These are phyloP conservation scores for Tapirus indicus DNA, from an alignment of 2,797 vertebrate species.

Conservation along the genomic window DNA sequence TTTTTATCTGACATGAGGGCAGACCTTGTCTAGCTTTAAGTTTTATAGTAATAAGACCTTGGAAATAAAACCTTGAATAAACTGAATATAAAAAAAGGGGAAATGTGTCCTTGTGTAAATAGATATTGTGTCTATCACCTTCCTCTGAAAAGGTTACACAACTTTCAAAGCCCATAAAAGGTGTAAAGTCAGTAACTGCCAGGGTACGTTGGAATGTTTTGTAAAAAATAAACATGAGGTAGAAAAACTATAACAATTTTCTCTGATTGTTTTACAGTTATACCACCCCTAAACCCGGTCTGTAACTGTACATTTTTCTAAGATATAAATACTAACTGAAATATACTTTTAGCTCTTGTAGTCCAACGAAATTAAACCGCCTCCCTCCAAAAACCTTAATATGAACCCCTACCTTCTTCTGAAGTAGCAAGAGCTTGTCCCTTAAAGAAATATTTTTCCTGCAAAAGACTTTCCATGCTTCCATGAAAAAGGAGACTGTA, in stretches of 20 bases:
- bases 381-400: not conserved
- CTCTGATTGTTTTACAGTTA: constrained; percentile 78
- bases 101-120: constrained; percentile 91
- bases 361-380: constrained; percentile 26
- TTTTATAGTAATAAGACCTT: constrained; percentile 92
- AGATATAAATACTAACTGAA: constrained; percentile 78
- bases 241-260: constrained; percentile 79
- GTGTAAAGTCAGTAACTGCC: constrained; percentile 86
- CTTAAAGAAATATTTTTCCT: constrained; percentile 80
- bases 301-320: constrained; percentile 82
- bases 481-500: constrained; percentile 73
- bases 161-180: constrained; percentile 86
- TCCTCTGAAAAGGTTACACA: constrained; percentile 89
- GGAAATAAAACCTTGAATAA: constrained; percentile 92
- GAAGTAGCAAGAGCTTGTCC: constrained; percentile 72
- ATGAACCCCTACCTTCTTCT: constrained; percentile 83
- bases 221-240: constrained; percentile 79
- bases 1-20: constrained; percentile 88
- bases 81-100: constrained; percentile 88
- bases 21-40: constrained; percentile 90
- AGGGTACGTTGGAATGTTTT: constrained; percentile 81
- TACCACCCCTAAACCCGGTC: constrained; percentile 76
- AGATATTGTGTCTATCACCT: constrained; percentile 92
- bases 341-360: constrained; percentile 66
- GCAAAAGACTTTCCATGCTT: constrained; percentile 79